Evolutionary conservation across 2,113 vertebrate species (phyloP).

Genomic region (Campylorhamphus procurvoides): DNA sequence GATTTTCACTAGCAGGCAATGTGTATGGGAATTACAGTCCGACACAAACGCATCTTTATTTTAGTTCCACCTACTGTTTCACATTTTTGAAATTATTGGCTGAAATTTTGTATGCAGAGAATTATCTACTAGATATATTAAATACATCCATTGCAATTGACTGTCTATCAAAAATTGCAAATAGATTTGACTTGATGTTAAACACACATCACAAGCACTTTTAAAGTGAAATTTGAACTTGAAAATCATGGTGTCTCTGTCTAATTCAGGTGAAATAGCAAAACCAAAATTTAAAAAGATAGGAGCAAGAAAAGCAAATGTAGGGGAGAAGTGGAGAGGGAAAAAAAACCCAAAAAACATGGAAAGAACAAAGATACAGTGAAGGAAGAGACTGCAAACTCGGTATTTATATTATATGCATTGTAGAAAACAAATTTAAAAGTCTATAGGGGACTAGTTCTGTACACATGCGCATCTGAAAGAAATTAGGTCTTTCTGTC

Average conservation of each 20-base stretch:
- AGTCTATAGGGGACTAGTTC: neutral
- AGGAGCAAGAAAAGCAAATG: neutral
- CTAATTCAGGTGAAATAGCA: neutral
- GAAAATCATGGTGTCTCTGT: neutral
- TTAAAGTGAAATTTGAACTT: neutral
- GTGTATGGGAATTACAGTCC: neutral
- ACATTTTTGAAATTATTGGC: neutral
- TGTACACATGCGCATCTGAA: neutral
- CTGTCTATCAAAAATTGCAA: neutral
- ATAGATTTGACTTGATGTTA: neutral
- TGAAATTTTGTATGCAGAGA: neutral
- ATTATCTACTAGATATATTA: neutral
- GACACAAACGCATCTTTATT: neutral
- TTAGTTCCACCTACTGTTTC: neutral
- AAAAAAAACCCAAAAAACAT: neutral
- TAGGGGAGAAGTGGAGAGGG: neutral
- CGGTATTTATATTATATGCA: neutral
- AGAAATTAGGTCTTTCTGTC: neutral
- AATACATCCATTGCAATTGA: neutral
- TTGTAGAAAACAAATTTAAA: neutral
- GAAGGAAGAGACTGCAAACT: neutral
- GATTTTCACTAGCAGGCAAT: neutral
- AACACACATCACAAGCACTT: fast-evolving
- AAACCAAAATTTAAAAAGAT: neutral
- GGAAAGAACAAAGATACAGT: neutral